These are phyloP conservation scores for Idaea aversata DNA, from an alignment of 2,888 invertebrate species.

Conservation along the genomic window DNA sequence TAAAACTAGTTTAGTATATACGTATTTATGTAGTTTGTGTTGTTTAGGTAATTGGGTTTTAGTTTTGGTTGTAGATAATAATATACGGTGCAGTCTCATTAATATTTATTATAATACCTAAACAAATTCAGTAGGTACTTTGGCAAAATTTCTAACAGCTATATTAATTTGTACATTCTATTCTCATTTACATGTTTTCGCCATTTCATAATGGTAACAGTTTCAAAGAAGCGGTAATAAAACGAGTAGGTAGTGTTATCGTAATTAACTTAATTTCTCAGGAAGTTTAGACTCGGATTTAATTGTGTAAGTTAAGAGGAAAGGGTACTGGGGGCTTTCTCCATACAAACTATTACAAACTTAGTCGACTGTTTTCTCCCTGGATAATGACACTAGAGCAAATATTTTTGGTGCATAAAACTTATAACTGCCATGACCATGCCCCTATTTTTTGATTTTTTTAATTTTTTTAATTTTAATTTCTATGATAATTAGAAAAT, in stretches of 20 bases:
- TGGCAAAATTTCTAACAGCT: background rate
- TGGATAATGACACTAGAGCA: too few species aligned
- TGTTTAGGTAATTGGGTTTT: background rate
- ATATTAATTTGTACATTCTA: background rate
- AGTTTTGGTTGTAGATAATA: background rate
- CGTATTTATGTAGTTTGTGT: background rate
- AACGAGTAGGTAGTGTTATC: background rate
- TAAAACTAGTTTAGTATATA: background rate
- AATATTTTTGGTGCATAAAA: too few species aligned
- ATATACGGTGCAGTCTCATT: background rate
- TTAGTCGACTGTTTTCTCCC: too few species aligned
- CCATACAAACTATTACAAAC: too few species aligned
- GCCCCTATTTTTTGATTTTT: too few species aligned
- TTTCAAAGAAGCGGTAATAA: background rate
- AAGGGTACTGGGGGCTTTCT: too few species aligned
- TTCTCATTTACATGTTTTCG: constrained; percentile 1
- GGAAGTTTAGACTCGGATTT: background rate
- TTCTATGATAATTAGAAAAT: too few species aligned
- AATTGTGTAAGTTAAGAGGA: background rate
- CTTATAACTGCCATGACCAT: too few species aligned
- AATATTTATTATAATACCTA: background rate
- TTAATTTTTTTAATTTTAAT: too few species aligned
- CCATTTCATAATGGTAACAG: background rate
- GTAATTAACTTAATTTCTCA: background rate
- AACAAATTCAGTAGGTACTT: background rate